These are phyloP conservation scores for Mellilla xanthometata DNA, from an alignment of 2,888 invertebrate genomes.

Conservation along the genomic window DNA sequence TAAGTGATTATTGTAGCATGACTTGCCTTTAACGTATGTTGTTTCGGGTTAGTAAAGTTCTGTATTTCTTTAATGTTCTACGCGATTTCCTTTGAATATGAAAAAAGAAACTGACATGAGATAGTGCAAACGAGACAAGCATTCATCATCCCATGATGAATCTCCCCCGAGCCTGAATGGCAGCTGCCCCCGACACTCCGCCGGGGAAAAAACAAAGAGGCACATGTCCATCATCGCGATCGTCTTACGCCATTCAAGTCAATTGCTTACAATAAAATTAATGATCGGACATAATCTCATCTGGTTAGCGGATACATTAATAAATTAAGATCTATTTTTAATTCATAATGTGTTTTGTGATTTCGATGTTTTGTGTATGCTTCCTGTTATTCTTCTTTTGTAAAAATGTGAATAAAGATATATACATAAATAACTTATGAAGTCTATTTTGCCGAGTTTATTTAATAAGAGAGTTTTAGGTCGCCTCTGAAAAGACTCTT, in stretches of 20 bases:
- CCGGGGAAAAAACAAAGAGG: slow-evolving; percentile 41
- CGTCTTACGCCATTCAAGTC: slow-evolving; percentile 67
- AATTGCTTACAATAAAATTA: slow-evolving; percentile 69
- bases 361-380: neutral
- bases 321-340: slow-evolving; percentile 45
- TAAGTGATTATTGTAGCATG: no score
- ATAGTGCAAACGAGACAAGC: slow-evolving; percentile 37
- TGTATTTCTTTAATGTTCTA: no score
- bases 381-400: no score
- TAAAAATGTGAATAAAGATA: no score
- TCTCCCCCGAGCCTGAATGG: slow-evolving; percentile 58
- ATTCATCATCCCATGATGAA: slow-evolving; percentile 62
- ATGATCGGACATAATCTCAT: slow-evolving; percentile 56
- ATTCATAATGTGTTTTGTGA: slow-evolving; percentile 30
- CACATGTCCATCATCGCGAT: slow-evolving; percentile 27
- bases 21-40: no score
- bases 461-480: no score
- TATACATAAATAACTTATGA: no score
- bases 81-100: slow-evolving; percentile 27
- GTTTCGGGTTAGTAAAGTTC: no score
- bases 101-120: slow-evolving; percentile 36
- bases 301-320: slow-evolving; percentile 45
- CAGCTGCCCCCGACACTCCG: slow-evolving; percentile 55
- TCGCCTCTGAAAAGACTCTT: no score
- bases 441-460: no score